Evolutionary conservation across 2,888 invertebrate genomes (phyloP).

Genomic region (Amiota mariae): DNA sequence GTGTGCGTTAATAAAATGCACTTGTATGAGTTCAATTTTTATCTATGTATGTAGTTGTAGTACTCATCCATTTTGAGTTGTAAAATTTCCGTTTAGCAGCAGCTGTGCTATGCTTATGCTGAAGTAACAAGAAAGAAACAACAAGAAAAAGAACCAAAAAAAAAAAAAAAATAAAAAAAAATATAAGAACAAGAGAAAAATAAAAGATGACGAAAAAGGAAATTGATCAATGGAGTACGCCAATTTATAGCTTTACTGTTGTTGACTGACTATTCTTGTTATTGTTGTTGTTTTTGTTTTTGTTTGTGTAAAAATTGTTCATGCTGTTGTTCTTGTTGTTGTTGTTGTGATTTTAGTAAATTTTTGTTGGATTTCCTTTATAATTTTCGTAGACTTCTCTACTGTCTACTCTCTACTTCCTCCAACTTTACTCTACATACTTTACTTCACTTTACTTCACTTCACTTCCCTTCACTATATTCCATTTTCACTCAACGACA

Average conservation of each 20-base stretch:
- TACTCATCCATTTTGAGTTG: slow-evolving; percentile 18
- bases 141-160: too few relatives aligned
- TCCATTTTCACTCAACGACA: neutral
- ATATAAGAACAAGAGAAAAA: too few relatives aligned
- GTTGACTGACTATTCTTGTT: neutral
- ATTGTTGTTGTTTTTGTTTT: neutral
- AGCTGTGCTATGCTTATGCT: slow-evolving; percentile 20
- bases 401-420: too few relatives aligned
- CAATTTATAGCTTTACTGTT: slow-evolving; percentile 62
- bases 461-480: too few relatives aligned
- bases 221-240: slow-evolving; percentile 72
- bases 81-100: slow-evolving; percentile 18
- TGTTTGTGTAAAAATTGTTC: neutral
- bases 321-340: slow-evolving; percentile 43
- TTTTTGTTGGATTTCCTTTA: neutral
- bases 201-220: neutral
- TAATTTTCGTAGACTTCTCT: too few relatives aligned
- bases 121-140: neutral
- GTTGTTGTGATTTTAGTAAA: slow-evolving; percentile 23
- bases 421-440: too few relatives aligned
- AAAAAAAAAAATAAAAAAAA: too few relatives aligned
- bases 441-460: too few relatives aligned
- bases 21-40: slow-evolving; percentile 51
- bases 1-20: slow-evolving; percentile 45
- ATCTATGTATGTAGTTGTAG: slow-evolving; percentile 48